A percentile compares a stretch with the other conserved stretches of the same genome.
These are phyloP conservation scores for Strigamia crassipes DNA, from an alignment of 2,888 invertebrate genomes.

Conservation along the genomic window DNA sequence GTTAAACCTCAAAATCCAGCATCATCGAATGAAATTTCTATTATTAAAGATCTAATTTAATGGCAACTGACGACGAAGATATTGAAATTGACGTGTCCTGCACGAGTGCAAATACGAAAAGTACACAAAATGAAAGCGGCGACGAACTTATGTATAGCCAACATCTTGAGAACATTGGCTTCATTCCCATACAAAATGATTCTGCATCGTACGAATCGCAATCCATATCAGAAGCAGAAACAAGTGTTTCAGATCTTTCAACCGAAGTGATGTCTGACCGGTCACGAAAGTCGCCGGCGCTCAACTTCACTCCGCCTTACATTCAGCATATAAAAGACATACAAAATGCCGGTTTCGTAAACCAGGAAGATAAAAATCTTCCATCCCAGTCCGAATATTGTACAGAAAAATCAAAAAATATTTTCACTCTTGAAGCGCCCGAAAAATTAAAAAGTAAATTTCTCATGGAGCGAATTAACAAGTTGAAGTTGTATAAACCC, in stretches of 20 bases:
- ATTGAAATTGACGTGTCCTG: neutral
- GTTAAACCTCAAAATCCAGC: too few species aligned
- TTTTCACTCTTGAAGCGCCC: neutral
- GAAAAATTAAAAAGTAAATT: neutral
- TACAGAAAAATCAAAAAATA: neutral
- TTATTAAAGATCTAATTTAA: too few species aligned
- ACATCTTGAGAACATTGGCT: conserved; percentile 5
- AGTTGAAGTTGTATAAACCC: neutral
- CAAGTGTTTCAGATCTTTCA: neutral
- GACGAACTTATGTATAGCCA: neutral
- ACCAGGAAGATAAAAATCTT: neutral
- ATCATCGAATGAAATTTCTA: too few species aligned
- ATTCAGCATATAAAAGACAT: neutral
- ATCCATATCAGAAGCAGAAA: neutral
- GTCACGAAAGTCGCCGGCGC: neutral
- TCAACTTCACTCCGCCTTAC: neutral
- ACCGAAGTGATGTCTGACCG: neutral
- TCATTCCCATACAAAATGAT: conserved; percentile 23
- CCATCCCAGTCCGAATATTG: neutral
- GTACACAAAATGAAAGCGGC: neutral
- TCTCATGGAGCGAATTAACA: neutral
- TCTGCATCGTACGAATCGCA: neutral
- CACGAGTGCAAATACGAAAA: neutral
- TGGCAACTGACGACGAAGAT: neutral
- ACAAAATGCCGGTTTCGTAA: neutral